Evolutionary conservation across 1,140 invertebrate genomes (phyloP).

Genomic region (Aphelinus certus): DNA sequence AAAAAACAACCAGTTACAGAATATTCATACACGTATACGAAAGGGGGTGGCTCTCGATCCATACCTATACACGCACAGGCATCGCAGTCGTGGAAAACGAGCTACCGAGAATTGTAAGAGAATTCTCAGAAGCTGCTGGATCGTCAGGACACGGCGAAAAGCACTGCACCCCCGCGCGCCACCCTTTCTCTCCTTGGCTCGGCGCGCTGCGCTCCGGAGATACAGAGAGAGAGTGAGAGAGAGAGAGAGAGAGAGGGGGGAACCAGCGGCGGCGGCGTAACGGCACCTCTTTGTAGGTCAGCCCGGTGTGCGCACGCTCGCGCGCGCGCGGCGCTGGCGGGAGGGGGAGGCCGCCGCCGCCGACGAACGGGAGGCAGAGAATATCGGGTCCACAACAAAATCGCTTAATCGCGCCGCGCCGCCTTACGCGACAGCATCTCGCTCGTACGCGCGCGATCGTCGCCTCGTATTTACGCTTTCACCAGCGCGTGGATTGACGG

Average conservation of each 20-base stretch:
- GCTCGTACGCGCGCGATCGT: not conserved
- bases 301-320: not conserved
- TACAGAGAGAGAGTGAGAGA: not conserved
- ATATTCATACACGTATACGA: too few relatives aligned
- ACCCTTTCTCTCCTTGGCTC: too few relatives aligned
- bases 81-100: too few relatives aligned
- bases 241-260: conserved; percentile 18
- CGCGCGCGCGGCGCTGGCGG: conserved; percentile 49
- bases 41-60: conserved; percentile 39
- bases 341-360: conserved; percentile 45
- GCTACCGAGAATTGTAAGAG: too few relatives aligned
- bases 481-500: not conserved
- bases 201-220: not conserved
- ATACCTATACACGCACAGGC: too few relatives aligned
- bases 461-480: not conserved
- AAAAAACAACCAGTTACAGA: too few relatives aligned
- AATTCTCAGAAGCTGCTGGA: too few relatives aligned
- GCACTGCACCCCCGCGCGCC: too few relatives aligned
- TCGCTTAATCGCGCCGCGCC: conserved; percentile 68
- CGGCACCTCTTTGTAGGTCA: conserved; percentile 35
- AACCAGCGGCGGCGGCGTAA: conserved; percentile 37
- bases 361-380: conserved; percentile 50
- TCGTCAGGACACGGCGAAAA: too few relatives aligned
- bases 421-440: conserved; percentile 53
- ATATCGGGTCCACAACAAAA: conserved; percentile 69